Percentiles rank a stretch among this genome's conserved stretches.
Evolutionary conservation across 2,888 invertebrate genomes (phyloP).

Genomic region (Chymomyza caudatula): DNA sequence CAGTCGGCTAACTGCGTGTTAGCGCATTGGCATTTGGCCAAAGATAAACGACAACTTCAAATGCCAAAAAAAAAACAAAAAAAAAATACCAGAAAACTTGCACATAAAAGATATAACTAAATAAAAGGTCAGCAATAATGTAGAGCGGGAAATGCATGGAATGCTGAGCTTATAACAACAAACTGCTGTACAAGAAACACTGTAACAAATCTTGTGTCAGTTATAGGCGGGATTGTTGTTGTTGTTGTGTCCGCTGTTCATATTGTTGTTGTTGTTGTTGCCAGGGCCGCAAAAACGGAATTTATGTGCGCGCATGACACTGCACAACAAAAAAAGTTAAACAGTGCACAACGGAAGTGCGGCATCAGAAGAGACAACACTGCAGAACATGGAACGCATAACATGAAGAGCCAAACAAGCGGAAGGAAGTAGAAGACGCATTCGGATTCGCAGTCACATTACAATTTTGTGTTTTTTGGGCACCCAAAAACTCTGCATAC

Average conservation of each 20-base stretch:
- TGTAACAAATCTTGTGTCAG: conserved; percentile 60
- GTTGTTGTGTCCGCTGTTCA: conserved; percentile 11
- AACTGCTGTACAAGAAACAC: conserved; percentile 30
- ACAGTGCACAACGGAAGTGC: conserved; percentile 71
- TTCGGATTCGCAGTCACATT: conserved; percentile 32
- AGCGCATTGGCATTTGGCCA: conserved; percentile 66
- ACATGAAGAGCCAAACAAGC: neutral
- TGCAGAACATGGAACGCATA: neutral
- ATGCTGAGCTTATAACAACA: neutral
- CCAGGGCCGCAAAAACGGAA: conserved; percentile 26
- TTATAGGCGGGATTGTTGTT: conserved; percentile 21
- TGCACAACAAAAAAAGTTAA: conserved; percentile 68
- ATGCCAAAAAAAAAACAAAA: conserved; percentile 57
- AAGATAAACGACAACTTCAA: conserved; percentile 67
- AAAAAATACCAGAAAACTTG: conserved; percentile 8
- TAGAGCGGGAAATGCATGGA: neutral
- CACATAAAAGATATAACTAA: neutral
- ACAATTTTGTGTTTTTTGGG: conserved; percentile 49
- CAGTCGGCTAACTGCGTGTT: conserved; percentile 13
- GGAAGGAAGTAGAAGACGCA: conserved; percentile 38
- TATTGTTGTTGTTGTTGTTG: conserved; percentile 28
- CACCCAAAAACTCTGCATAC: conserved; percentile 31
- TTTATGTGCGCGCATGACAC: conserved; percentile 67
- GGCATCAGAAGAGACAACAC: conserved; percentile 31
- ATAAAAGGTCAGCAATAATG: neutral